A percentile compares a stretch with the other conserved stretches of the same genome.
phyloP scores from a whole-genome alignment of 2,113 vertebrate genomes.

The Pseudopipra pipra region DNA sequence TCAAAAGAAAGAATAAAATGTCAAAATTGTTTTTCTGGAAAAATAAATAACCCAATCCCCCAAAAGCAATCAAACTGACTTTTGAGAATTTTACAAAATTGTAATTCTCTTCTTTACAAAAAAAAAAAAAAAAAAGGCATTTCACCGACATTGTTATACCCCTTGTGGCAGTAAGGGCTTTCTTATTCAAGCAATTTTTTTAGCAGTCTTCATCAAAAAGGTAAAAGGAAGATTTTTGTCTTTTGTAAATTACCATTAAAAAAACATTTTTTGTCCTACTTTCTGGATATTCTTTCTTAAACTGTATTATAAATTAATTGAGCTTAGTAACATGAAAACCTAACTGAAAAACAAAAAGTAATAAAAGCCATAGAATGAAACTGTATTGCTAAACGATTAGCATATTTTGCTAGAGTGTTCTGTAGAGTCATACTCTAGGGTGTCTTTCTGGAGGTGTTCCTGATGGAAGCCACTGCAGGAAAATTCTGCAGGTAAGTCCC shows the following conservation, averaged over 20 bases:
- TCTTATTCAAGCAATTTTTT: background rate
- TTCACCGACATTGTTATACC: background rate
- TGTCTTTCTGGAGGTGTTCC: background rate
- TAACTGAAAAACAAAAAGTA: background rate
- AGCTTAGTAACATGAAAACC: background rate
- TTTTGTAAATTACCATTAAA: background rate
- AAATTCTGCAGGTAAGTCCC: background rate
- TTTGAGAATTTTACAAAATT: background rate
- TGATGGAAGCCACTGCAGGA: background rate
- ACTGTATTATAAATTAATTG: background rate
- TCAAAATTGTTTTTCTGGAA: background rate
- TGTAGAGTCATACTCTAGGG: background rate
- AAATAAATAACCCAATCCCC: background rate
- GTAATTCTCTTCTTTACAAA: fast-evolving
- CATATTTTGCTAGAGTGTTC: background rate
- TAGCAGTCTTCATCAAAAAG: background rate
- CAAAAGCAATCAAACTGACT: background rate
- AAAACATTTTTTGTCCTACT: background rate
- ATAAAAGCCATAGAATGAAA: background rate
- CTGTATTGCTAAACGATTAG: too few relatives aligned
- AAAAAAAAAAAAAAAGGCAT: fast-evolving
- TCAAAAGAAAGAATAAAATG: background rate
- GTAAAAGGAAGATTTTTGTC: background rate
- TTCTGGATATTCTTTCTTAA: background rate
- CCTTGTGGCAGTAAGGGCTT: background rate